Evolutionary conservation across 2,797 vertebrate genomes (phyloP).

Genomic region (Peromyscus aztecus): DNA sequence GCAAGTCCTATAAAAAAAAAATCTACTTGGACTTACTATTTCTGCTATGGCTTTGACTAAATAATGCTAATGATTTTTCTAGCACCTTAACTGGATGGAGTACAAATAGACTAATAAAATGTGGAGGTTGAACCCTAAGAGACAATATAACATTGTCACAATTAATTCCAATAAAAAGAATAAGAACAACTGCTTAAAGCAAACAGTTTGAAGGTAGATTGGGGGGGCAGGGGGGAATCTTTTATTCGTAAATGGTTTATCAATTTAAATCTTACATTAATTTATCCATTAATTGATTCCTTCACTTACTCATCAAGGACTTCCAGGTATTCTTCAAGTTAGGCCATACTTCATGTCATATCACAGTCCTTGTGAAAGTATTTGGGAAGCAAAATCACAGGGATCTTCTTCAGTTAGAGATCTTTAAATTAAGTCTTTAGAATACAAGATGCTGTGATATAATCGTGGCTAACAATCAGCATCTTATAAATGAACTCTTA

Average conservation of each 20-base stretch:
- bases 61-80: slow-evolving; percentile 40
- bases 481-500: slow-evolving; percentile 45
- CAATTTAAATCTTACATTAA: slow-evolving; percentile 42
- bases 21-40: background rate
- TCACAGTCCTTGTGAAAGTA: background rate
- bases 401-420: background rate
- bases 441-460: slow-evolving; percentile 55
- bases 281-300: slow-evolving; percentile 34
- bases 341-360: background rate
- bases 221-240: background rate
- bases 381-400: slow-evolving; percentile 37
- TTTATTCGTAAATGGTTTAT: slow-evolving; percentile 51
- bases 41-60: background rate
- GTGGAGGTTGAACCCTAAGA: background rate
- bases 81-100: background rate
- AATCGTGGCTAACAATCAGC: slow-evolving; percentile 46
- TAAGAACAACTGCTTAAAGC: slow-evolving; percentile 13
- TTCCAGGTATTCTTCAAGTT: slow-evolving; percentile 1
- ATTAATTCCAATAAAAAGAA: slow-evolving; percentile 39
- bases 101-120: slow-evolving; percentile 43
- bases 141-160: background rate
- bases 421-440: background rate
- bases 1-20: background rate
- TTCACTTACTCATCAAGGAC: slow-evolving; percentile 46
- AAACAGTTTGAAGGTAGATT: background rate